A percentile compares a stretch with the other conserved stretches of the same genome.
These are phyloP conservation scores for Zosterops borbonicus DNA, from an alignment of 2,113 vertebrate species.

Conservation along the genomic window DNA sequence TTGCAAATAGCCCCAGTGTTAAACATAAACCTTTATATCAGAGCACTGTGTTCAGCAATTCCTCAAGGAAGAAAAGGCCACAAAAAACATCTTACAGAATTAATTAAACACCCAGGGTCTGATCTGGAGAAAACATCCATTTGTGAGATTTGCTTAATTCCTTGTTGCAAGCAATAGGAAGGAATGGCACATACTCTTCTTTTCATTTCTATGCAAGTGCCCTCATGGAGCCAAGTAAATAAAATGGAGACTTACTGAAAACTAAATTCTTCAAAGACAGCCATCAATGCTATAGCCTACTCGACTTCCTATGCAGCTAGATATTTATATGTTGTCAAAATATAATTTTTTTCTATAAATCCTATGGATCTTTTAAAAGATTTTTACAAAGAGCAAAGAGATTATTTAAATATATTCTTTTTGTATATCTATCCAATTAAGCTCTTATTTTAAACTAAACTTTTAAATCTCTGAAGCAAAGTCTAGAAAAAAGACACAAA, in stretches of 20 bases:
- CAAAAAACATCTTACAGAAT: neutral
- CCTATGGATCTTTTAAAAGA: neutral
- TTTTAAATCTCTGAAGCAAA: neutral
- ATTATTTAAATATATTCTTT: neutral
- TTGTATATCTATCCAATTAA: neutral
- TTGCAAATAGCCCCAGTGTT: slow-evolving; percentile 29
- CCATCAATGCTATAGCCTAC: neutral
- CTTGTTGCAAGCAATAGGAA: neutral
- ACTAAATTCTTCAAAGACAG: neutral
- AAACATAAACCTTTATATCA: slow-evolving; percentile 45
- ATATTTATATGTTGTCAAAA: neutral
- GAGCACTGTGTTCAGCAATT: neutral
- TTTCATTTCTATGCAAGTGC: neutral
- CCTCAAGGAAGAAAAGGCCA: neutral
- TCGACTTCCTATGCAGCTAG: neutral
- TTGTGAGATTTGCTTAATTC: neutral
- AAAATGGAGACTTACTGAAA: neutral
- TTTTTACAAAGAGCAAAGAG: neutral
- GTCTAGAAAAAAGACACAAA: neutral
- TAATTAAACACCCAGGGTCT: neutral
- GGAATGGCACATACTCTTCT: neutral
- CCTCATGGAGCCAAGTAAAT: neutral
- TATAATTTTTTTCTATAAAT: neutral
- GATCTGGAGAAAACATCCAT: neutral
- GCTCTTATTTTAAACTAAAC: neutral